phyloP scores from a whole-genome alignment of 2,888 invertebrate genomes.

The Slavum lentiscoides region DNA sequence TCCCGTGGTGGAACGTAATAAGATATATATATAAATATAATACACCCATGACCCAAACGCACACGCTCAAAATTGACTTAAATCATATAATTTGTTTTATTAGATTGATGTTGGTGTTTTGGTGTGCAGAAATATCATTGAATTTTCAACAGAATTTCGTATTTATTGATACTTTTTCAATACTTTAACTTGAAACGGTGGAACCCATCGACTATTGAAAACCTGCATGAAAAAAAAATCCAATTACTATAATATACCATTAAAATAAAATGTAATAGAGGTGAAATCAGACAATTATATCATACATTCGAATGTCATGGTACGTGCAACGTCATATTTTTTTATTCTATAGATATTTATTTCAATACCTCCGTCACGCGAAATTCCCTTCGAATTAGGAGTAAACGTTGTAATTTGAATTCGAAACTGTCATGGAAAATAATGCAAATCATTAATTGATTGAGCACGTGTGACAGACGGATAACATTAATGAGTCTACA shows the following conservation, averaged over 20 bases:
- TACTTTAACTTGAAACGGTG: neutral
- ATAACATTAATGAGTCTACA: no score
- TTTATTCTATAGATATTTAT: neutral
- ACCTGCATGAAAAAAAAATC: neutral
- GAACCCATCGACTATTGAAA: neutral
- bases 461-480: no score
- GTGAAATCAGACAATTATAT: neutral
- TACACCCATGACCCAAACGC: no score
- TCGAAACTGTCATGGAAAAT: no score
- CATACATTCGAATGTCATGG: neutral
- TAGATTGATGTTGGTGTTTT: neutral
- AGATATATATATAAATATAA: no score
- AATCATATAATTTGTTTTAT: neutral
- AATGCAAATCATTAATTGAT: no score
- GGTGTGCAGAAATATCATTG: neutral
- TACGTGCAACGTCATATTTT: neutral
- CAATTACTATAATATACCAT: neutral
- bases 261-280: neutral
- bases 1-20: no score
- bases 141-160: neutral
- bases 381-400: neutral
- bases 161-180: neutral
- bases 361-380: neutral
- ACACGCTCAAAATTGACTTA: no score
- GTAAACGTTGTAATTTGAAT: no score